Evolutionary conservation across 2,888 invertebrate genomes (phyloP).

Genomic region (Leptura quadrifasciata): DNA sequence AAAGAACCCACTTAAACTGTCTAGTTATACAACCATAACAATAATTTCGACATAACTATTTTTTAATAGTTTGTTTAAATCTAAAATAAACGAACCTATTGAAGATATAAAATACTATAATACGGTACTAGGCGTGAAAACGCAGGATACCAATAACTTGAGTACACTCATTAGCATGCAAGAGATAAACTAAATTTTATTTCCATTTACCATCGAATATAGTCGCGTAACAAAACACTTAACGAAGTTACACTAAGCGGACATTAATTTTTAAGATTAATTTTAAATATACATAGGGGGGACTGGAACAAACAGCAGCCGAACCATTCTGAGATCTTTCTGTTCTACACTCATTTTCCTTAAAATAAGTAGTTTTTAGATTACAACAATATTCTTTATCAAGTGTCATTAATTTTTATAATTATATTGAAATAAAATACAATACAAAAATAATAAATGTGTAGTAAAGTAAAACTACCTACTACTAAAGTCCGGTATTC

Average conservation of each 20-base stretch:
- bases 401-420: no score
- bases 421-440: no score
- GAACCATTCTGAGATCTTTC: no score
- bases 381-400: no score
- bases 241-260: background rate
- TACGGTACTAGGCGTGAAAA: background rate
- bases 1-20: background rate
- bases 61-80: background rate
- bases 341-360: no score
- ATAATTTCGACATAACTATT: background rate
- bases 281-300: constrained; percentile 10
- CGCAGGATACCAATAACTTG: background rate
- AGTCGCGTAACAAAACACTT: background rate
- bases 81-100: constrained; percentile 1
- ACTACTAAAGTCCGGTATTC: no score
- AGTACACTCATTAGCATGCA: background rate
- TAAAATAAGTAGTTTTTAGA: no score
- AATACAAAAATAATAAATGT: no score
- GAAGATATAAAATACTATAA: background rate
- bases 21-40: background rate
- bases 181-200: constrained; percentile 8
- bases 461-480: no score
- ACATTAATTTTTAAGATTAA: background rate
- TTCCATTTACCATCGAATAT: background rate
- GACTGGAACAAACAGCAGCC: background rate